These are phyloP conservation scores for Drosophila kikkawai DNA, from an alignment of 1,140 invertebrate genomes.

Conservation along the genomic window DNA sequence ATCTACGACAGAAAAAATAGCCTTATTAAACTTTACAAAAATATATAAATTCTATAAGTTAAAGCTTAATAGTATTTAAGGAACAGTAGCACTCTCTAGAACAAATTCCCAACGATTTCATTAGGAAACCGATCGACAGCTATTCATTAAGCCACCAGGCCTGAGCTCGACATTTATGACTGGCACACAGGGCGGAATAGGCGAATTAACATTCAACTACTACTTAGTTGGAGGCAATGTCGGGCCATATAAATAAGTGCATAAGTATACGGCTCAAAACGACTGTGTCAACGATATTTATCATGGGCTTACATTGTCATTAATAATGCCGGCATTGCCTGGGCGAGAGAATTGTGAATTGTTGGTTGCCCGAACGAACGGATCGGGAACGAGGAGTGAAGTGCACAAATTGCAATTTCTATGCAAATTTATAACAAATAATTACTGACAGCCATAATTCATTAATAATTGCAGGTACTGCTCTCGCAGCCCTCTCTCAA, in stretches of 20 bases:
- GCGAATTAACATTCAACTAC: constrained; percentile 45
- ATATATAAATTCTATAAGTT: too few relatives aligned
- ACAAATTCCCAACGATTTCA: not conserved
- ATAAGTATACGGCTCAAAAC: constrained; percentile 51
- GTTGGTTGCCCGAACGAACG: constrained; percentile 3
- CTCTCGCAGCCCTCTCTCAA: constrained; percentile 28
- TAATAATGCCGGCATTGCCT: constrained; percentile 71
- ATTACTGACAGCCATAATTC: constrained; percentile 84
- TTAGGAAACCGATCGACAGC: not conserved
- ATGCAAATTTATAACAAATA: constrained; percentile 84
- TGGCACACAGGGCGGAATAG: constrained; percentile 27
- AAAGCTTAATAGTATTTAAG: not conserved
- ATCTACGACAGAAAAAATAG: too few relatives aligned
- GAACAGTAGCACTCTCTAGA: too few relatives aligned
- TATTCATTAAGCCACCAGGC: constrained; percentile 9
- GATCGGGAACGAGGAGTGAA: constrained; percentile 45
- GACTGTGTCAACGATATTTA: constrained; percentile 80
- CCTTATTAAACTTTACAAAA: not conserved
- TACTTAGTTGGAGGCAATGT: constrained; percentile 39
- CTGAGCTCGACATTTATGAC: constrained; percentile 39
- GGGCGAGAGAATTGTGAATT: constrained; percentile 50
- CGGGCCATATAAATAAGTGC: constrained; percentile 45
- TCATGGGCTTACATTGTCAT: constrained; percentile 78
- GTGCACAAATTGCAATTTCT: constrained; percentile 83
- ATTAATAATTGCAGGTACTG: constrained; percentile 79